Evolutionary conservation across 2,113 vertebrate species (phyloP).

Genomic region (Protomyctophum bolini): DNA sequence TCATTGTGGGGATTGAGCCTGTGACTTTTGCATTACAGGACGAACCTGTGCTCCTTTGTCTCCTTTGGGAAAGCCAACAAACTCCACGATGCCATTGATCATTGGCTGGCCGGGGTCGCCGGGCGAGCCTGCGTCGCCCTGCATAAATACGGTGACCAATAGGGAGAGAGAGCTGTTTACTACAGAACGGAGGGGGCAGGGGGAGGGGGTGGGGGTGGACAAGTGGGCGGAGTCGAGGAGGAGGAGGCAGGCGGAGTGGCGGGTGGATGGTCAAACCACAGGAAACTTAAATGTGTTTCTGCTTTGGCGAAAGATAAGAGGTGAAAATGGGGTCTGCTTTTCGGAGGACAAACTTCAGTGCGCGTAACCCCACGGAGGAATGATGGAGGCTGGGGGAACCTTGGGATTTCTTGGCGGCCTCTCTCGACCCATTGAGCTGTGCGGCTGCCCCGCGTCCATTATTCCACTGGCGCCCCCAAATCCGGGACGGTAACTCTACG

Average conservation of each 20-base stretch:
- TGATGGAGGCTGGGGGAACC: neutral
- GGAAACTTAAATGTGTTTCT: neutral
- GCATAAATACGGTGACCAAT: slow-evolving; percentile 57
- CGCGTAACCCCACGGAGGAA: slow-evolving; percentile 23
- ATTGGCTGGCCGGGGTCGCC: slow-evolving; percentile 86
- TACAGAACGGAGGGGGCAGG: slow-evolving; percentile 12
- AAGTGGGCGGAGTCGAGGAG: slow-evolving; percentile 28
- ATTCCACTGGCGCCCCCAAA: no score
- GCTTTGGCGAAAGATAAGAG: neutral
- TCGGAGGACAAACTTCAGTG: slow-evolving; percentile 29
- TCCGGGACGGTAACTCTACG: no score
- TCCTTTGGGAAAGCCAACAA: slow-evolving; percentile 89
- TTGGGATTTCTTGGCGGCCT: no score
- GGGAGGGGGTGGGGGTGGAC: slow-evolving; percentile 7
- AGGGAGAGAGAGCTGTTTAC: slow-evolving; percentile 67
- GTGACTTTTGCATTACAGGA: slow-evolving; percentile 10
- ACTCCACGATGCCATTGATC: slow-evolving; percentile 85
- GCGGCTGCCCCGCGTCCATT: no score
- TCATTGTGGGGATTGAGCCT: neutral
- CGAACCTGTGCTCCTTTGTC: slow-evolving; percentile 87
- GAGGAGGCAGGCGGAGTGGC: neutral
- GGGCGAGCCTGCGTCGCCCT: slow-evolving; percentile 88
- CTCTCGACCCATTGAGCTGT: no score
- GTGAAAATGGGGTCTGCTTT: neutral
- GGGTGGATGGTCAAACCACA: neutral